These are phyloP conservation scores for Ceuthmochares aereus DNA, from an alignment of 2,113 vertebrate species.

Conservation along the genomic window DNA sequence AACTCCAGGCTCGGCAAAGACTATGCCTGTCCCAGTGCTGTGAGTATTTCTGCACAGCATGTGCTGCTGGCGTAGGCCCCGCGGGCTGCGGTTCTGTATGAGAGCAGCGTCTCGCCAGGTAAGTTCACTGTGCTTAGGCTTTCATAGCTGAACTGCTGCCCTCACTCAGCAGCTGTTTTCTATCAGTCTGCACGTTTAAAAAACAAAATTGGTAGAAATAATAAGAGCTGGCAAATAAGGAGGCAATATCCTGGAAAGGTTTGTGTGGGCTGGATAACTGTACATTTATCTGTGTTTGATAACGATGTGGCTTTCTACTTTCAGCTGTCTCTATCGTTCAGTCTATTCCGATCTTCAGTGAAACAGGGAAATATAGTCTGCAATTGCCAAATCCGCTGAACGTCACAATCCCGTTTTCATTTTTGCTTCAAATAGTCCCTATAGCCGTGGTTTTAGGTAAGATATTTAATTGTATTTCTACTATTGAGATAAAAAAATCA, in stretches of 20 bases:
- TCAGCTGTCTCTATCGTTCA: slow-evolving; percentile 89
- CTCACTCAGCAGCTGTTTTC: background rate
- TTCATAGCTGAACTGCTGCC: background rate
- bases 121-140: background rate
- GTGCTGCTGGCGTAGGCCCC: background rate
- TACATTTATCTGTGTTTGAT: background rate
- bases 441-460: slow-evolving; percentile 89
- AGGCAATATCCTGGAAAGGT: background rate
- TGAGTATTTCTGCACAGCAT: background rate
- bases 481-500: background rate
- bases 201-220: background rate
- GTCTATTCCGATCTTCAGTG: slow-evolving; percentile 89
- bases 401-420: slow-evolving; percentile 86
- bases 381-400: slow-evolving; percentile 85
- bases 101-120: background rate
- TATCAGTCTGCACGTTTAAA: background rate
- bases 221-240: background rate
- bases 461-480: slow-evolving; percentile 47
- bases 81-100: background rate
- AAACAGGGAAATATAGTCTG: slow-evolving; percentile 88
- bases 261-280: background rate
- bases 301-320: slow-evolving; percentile 35
- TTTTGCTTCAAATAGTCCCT: slow-evolving; percentile 86
- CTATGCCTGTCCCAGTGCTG: background rate
- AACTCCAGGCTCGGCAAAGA: background rate